Percentiles rank a stretch among this genome's conserved stretches.
phyloP scores from a whole-genome alignment of 92 coral and sea anemone species.

The Umimayanthus chanpuru region DNA sequence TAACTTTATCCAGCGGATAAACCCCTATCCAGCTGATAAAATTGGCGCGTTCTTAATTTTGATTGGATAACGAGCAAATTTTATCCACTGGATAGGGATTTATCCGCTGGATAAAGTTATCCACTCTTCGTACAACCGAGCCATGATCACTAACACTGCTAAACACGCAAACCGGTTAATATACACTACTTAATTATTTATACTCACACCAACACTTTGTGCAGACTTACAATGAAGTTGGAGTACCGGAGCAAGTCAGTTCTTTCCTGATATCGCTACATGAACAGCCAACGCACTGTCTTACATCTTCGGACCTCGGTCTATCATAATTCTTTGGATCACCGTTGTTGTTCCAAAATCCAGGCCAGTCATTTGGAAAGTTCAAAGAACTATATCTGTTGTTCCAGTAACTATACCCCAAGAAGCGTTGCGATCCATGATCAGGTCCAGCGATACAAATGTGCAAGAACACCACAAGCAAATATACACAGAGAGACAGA shows the following conservation, averaged over 20 bases:
- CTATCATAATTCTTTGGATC: constrained; percentile 68
- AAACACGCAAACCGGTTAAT: not conserved
- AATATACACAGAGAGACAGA: constrained; percentile 8
- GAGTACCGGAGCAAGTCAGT: constrained; percentile 62
- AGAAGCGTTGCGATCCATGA: constrained; percentile 47
- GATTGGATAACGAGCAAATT: too few species aligned
- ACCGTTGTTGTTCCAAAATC: constrained; percentile 76
- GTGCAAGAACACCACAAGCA: not conserved
- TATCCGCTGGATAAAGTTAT: too few species aligned
- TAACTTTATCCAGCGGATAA: too few species aligned
- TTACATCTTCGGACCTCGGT: not conserved
- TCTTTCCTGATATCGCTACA: constrained; percentile 49
- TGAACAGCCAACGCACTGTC: constrained; percentile 56
- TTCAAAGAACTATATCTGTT: constrained; percentile 61
- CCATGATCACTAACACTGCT: not conserved
- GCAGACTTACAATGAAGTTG: constrained; percentile 53
- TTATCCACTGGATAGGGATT: too few species aligned
- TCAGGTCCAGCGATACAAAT: constrained; percentile 44
- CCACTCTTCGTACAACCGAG: too few species aligned
- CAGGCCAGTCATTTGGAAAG: constrained; percentile 77
- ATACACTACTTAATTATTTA: too few species aligned
- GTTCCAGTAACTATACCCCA: constrained; percentile 83
- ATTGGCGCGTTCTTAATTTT: too few species aligned
- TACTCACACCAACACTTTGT: not conserved
- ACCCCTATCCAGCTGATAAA: too few species aligned